Conservation (phyloP, 2,113 vertebrate species). For the Montifringilla adamsi region DNA sequence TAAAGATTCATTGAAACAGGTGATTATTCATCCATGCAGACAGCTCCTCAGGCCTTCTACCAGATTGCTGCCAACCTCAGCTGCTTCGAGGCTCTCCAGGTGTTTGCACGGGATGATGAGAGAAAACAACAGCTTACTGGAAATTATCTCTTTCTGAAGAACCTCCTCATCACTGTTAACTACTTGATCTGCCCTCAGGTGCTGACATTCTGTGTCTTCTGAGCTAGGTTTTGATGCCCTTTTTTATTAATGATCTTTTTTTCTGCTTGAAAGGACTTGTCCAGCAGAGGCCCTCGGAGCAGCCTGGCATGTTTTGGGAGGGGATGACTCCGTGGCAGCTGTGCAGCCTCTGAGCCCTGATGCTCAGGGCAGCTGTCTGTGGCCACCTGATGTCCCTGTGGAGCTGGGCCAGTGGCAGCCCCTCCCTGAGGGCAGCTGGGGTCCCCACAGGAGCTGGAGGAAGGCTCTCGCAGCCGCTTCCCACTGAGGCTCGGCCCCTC, state of each 20-base stretch:
- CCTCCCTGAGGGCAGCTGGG: neutral
- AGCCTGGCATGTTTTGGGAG: neutral
- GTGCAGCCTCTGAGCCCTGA: neutral
- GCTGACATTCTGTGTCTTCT: neutral
- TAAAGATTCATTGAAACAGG: neutral
- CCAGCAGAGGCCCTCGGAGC: neutral
- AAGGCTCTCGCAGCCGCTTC: neutral
- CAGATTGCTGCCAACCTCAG: neutral
- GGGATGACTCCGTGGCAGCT: neutral
- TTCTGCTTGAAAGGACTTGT: neutral
- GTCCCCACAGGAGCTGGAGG: neutral
- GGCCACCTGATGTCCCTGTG: fast-evolving
- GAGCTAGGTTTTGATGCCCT: neutral
- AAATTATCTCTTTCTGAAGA: neutral
- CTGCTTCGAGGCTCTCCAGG: neutral
- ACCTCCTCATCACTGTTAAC: neutral
- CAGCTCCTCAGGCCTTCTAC: slow-evolving; percentile 10
- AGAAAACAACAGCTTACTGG: neutral
- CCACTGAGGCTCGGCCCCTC: neutral
- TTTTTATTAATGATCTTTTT: neutral
- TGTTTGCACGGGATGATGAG: neutral
- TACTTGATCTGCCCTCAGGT: neutral
- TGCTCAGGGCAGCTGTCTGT: neutral
- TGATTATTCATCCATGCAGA: neutral
- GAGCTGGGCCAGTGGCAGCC: neutral